Base-by-base conservation (phyloP, 2,797 vertebrate genomes). In the Aplochiton taeniatus region DNA sequence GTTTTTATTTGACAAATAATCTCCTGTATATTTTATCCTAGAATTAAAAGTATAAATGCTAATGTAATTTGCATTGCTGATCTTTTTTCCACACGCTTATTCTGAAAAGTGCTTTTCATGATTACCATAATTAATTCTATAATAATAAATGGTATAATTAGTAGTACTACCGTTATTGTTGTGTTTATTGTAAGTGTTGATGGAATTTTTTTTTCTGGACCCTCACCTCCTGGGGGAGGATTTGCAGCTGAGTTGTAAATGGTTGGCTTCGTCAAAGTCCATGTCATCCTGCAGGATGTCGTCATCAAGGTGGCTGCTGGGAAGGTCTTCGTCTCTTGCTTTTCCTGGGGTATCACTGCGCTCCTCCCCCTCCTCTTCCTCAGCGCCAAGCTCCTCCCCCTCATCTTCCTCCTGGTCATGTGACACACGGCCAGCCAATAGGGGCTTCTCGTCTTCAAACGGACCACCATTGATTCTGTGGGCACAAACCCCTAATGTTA, bases 331-430 rank as follows among this genome's bases (percentile, higher is more conserved):
- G 51, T 91, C 93, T 55, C 88, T 83, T 0, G 83, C 68, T 81
- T 95, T 97, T 51, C 88, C 90, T 18, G 87, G 66, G 62, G 90
- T 79, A 68, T 94, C 92, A 4, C 80, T 89, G 0, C 72, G 78
- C 66, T 90, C 95, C 49, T 89, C 95, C 58, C 90, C 94, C 1
- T 96, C 95, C 56, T 98, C 95, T 82, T 97, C 97, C 11, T 97
- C 96, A 60, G 93, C 91, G 64, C 94, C 90, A 1, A 94, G 91
- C 66, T 98, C 96, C 74, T 98, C 96, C 48, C 89, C 95, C 69
- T 93, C 94, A 79, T 98, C 96, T 0, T 98, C 96, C 70, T 98
- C 95, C 81, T 95, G 77, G 79, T 96, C 91, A 73, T 84, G 94
- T 0, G 96, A 94, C 75, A 88, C 94, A 17, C 86, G 94, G 81